Evolutionary conservation across 2,888 invertebrate genomes (phyloP).

Genomic region (Catocala fraxini): DNA sequence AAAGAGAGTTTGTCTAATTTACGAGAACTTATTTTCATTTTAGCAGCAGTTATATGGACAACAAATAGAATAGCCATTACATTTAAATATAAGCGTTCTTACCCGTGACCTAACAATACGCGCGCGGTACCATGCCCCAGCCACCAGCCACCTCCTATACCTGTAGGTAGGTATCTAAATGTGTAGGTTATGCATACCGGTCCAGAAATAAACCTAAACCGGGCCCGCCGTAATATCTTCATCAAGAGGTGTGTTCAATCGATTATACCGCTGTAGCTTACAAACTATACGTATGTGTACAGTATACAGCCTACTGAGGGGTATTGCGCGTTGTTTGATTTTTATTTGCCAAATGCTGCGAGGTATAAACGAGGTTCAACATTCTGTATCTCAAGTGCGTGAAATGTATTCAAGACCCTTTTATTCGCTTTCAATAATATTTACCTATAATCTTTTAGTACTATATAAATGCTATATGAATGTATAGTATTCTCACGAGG

Average conservation of each 20-base stretch:
- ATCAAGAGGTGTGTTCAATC: constrained; percentile 84
- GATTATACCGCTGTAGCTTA: constrained; percentile 72
- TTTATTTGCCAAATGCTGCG: constrained; percentile 40
- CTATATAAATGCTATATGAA: constrained; percentile 13
- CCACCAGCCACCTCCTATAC: constrained; percentile 4
- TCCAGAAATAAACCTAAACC: constrained; percentile 79
- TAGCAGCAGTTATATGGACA: no score
- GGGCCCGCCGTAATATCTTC: constrained; percentile 80
- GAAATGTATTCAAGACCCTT: constrained; percentile 24
- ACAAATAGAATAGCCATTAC: constrained; percentile 33
- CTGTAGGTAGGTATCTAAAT: constrained; percentile 42
- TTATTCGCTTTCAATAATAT: constrained; percentile 21
- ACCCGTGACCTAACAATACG: constrained; percentile 47
- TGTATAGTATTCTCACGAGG: constrained; percentile 28
- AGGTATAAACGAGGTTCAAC: constrained; percentile 28
- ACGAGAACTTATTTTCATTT: no score
- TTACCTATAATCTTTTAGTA: constrained; percentile 15
- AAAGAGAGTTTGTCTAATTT: no score
- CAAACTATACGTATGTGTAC: constrained; percentile 47
- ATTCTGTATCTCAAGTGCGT: constrained; percentile 33
- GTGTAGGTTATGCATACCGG: constrained; percentile 58
- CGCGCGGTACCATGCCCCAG: constrained; percentile 21
- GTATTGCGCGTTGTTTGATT: constrained; percentile 39
- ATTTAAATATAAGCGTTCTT: constrained; percentile 39
- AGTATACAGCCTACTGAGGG: constrained; percentile 42